Evolutionary conservation across 2,888 invertebrate genomes (phyloP), one percentile per base, ranked within the genome.

Genomic region (Aphodius sticticus): DNA sequence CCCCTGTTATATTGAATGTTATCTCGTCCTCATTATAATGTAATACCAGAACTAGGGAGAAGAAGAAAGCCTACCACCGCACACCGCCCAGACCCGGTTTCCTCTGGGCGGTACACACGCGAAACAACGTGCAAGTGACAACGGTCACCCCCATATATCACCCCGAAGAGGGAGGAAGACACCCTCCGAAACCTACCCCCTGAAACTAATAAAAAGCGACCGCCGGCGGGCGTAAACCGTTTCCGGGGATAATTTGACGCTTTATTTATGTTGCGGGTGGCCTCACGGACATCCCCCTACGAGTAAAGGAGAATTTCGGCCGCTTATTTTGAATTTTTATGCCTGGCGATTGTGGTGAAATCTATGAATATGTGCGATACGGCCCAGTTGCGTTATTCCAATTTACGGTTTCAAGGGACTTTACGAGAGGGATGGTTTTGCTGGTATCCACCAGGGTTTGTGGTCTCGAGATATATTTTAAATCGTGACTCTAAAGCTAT

Each of bases 371-470:
- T 79, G 69, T 79, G 77, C 77, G 79, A 53, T 53, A 53, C 53
- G 53, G 53, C 53, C 79, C 69, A 69, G 74, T 14, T 36, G 77
- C 77, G 53, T 79, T 79, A 79, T 79, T 79, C 69, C 82, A 82
- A 83, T 83, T 83, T 83, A 82, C 81, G 81, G 79, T 82, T 81
- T 80, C 79, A 78, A 81, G 77, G 80, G 70, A 79, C 9, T 53
- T 53, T 53, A 53, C 12, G 53, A 12, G 12, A 53, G 53, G 53
- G 53, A 2, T 53, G 53, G 53, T 53, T 26, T 26, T 5, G 53
- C 1, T 5, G 53, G 53, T 5, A 5, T 53, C 9, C 12, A 53
- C 53, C 9, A 9, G 53, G 6, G 53, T 53, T 26, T 53, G 53
- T 53, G 53, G 53, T 53, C 53, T 5, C 9, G 4, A 53, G 12